Evolutionary conservation across 2,797 vertebrate genomes (phyloP), one percentile per base, ranked within the genome.

Genomic region (Alouatta caraya): DNA sequence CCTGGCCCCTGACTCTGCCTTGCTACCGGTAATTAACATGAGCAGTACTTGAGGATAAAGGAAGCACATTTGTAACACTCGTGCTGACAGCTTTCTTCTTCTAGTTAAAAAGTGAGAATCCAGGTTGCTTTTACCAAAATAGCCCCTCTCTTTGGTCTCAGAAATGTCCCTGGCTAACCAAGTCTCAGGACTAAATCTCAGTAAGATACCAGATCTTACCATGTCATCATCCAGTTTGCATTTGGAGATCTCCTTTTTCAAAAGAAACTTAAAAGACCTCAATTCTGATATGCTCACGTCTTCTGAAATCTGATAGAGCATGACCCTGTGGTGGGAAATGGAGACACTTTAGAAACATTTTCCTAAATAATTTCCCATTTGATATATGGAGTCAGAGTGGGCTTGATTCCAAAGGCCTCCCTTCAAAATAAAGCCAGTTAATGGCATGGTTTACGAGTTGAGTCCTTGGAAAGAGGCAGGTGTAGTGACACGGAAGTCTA

Each of bases 231-330:
- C 97, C 90, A 98, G 96, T 57, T 93, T 98, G 96, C 78, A 97
- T 95, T 92, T 98, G 50, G 98, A 59, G 50, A 99, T 96, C 1
- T 97, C 11, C 1, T 83, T 1, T 3, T 0, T 94, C 96, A 99
- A 94, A 88, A 98, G 37, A 87, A 97, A 95, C 88, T 98, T 99
- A 82, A 99, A 97, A 39, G 37, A 22, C 28, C 44, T 93, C 96
- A 98, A 64, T 30, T 99, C 98, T 3, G 14, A 0, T 44, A 82
- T 48, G 1, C 7, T 93, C 42, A 98, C 82, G 0, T 99, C 96
- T 96, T 99, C 98, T n/a, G 97, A 98, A 5, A 99, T 96, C 39
- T 98, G 96, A 87, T 98, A 98, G 67, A 99, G 98, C 97, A 99
- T 93, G 33, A 93, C 95, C 42, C 99, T 99, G 86, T 22, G 52